Evolutionary conservation across 2,888 invertebrate genomes (phyloP).

Genomic region (Chloroclystis v-ata): DNA sequence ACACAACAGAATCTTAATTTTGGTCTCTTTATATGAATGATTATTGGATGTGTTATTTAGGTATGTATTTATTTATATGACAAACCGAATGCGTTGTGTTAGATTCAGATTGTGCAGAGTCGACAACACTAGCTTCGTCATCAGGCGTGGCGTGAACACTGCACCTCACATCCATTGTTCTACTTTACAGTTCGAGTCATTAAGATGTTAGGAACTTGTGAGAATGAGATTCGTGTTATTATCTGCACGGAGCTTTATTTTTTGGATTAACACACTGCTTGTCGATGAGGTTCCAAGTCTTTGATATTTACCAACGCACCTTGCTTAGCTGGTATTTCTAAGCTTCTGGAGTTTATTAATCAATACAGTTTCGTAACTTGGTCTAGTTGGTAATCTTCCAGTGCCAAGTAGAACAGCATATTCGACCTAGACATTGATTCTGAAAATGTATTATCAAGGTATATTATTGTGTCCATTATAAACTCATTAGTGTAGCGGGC

Average conservation of each 20-base stretch:
- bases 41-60: too few species aligned
- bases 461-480: conserved; percentile 75
- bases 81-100: too few species aligned
- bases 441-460: conserved; percentile 71
- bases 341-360: background rate
- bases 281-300: conserved; percentile 3
- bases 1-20: too few species aligned
- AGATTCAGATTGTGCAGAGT: too few species aligned
- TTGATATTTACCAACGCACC: too few species aligned
- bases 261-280: conserved; percentile 6
- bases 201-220: conserved; percentile 30
- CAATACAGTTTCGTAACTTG: background rate
- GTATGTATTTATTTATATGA: too few species aligned
- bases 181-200: conserved; percentile 35
- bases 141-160: conserved; percentile 33
- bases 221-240: conserved; percentile 28
- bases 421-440: conserved; percentile 73
- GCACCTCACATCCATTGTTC: conserved; percentile 47
- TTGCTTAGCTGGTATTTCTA: too few species aligned
- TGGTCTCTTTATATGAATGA: too few species aligned
- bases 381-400: background rate
- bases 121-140: too few species aligned
- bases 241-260: conserved; percentile 16
- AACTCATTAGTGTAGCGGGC: conserved; percentile 75
- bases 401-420: conserved; percentile 4